These are phyloP conservation scores for Zaprionus nigranus DNA, from an alignment of 1,140 invertebrate genomes.

Conservation along the genomic window DNA sequence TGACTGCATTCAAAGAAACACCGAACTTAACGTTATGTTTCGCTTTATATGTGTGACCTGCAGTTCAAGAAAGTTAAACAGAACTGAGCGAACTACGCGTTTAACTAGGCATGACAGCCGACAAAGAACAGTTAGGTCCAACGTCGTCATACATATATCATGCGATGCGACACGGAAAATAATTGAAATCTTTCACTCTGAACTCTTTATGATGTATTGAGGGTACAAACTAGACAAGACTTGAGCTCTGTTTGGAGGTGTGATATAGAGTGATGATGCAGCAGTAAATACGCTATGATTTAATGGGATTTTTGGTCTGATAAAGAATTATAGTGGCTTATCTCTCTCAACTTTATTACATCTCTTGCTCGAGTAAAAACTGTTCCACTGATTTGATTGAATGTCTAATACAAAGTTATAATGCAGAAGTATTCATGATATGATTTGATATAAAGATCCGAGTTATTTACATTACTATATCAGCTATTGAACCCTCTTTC, in stretches of 20 bases:
- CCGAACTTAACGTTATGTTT: not conserved
- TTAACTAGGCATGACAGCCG: conserved; percentile 45
- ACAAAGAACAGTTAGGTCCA: conserved; percentile 28
- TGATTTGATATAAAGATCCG: not conserved
- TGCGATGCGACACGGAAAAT: not conserved
- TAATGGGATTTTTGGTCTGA: not conserved
- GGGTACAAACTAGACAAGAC: not conserved
- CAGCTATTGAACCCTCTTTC: too few relatives aligned
- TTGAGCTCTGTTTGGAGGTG: too few relatives aligned
- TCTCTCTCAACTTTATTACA: too few relatives aligned
- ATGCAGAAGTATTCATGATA: not conserved
- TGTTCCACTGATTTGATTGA: too few relatives aligned
- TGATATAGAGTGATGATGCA: too few relatives aligned
- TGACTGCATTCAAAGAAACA: conserved; percentile 11
- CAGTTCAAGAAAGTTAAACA: conserved; percentile 43
- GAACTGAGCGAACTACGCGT: conserved; percentile 33
- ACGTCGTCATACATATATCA: conserved; percentile 10
- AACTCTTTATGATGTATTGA: not conserved
- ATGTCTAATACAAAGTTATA: too few relatives aligned
- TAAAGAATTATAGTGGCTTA: too few relatives aligned
- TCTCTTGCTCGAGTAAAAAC: not conserved
- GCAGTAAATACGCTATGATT: too few relatives aligned
- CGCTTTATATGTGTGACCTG: conserved; percentile 9
- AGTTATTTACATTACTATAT: not conserved
- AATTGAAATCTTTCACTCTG: not conserved